Base-by-base conservation (phyloP, 2,888 invertebrate species). In the Parnassius apollo region DNA sequence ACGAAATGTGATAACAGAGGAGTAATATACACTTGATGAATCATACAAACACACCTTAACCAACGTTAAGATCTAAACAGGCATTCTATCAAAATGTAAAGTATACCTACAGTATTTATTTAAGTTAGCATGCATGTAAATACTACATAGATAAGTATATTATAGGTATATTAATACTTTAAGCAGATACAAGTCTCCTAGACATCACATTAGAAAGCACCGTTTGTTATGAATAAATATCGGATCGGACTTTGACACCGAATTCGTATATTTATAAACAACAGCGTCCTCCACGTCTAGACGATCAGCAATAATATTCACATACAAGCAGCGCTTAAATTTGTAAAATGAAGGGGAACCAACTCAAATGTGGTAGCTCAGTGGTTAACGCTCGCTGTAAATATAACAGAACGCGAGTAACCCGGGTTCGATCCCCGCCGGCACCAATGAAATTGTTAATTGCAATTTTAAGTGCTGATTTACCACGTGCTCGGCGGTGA, bases 211-310 rank as follows among this genome's bases (percentile, higher is more conserved):
- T 59, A 18, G 50, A 59, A 52, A 52, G 44, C 25, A 52, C 9
- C 12, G 18, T 12, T 12, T 48, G 7, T 42, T 57, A 45, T 59
- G 59, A 63, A 55, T 59, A 59, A 59, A 42, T 54, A 58, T 22
- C 62, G 12, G 49, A 49, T 35, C 42, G 63, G 63, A 63, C 63
- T 63, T 59, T 59, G 59, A 63, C 58, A 58, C 59, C 55, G 55
- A 55, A 56, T 46, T 54, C 35, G 51, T 44, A 35, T 63, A 63
- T 59, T 59, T 63, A 63, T 59, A 63, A 63, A 63, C 59, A 63
- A 59, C 13, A 9, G 13, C 50, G 59, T 55, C 59, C 59, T 63
- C 55, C 59, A 10, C 35, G 63, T 59, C 58, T 55, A 63, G 63
- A 63, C 58, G 55, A 42, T 42, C 18, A 2, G 1, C 49, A 13